Base-by-base conservation (phyloP, 30 jellyfish, hydroid and myxozoan species). In the Phacellophora camtschatica region DNA sequence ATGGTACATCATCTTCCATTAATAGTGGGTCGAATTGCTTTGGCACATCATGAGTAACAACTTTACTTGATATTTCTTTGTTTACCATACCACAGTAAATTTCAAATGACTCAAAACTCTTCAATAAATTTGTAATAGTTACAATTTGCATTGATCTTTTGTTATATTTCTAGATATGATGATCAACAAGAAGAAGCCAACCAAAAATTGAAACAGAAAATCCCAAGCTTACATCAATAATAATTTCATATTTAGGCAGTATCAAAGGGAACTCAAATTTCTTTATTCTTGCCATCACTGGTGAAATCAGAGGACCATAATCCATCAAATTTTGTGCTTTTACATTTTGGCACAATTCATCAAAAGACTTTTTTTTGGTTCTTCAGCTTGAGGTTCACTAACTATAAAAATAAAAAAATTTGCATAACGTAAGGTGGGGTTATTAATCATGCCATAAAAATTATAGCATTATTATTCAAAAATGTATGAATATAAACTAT, bases 201-300 rank as follows among this genome's bases (percentile, higher is more conserved):
- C 81, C 81, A 66, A 34, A 66, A 43, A 66, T 50, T 33, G 64
- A 34, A 31, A 37, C 62, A 33, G 58, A 33, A 34, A 33, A 66
- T 34, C 36, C 81, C 81, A 66, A 66, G 64, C 81, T 43, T 31
- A 13, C 81, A 66, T 66, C 81, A 66, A 66, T 20, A 6, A 43
- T 66, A 24, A 66, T 39, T 39, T 66, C 81, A 66, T 33, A 66
- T 43, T 66, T 34, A 31, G 81, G 81, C 36, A 66, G 51, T 39
- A 39, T 39, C 10, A 51, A 51, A 57, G 72, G 72, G n/a, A 57
- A 57, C 11, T 57, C 72, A 57, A 57, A 57, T 57, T 57, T n/a
- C n/a, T n/a, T n/a, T n/a, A n/a, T n/a, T n/a, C n/a, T n/a, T 57
- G 72, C 72, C 72, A 57, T 57, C 13, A 18, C 72, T 18, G 43